Percentiles rank a stretch among this genome's conserved stretches.
Conservation (phyloP, 2,888 invertebrate species). For the Caradrina kadenii region DNA sequence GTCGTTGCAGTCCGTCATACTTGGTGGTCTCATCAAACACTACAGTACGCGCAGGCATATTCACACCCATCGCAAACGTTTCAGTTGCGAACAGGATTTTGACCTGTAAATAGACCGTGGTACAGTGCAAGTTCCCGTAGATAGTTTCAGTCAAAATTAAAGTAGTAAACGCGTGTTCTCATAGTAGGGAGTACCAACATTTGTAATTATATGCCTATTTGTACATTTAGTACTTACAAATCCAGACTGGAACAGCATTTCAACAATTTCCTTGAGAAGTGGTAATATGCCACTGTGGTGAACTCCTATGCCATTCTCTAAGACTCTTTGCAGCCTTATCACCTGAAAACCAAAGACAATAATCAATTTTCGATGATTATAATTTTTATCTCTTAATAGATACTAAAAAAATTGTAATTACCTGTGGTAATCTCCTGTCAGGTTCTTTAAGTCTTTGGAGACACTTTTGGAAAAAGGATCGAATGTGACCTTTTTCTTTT, state of each 20-base stretch:
- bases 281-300: slow-evolving; percentile 99
- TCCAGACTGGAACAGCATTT: slow-evolving; percentile 98
- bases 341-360: slow-evolving; percentile 73
- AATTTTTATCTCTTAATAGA: background rate
- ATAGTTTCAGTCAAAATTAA: too few relatives aligned
- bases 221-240: slow-evolving; percentile 92
- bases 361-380: background rate
- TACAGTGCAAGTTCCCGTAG: background rate
- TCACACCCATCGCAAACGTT: slow-evolving; percentile 99
- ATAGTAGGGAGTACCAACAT: background rate
- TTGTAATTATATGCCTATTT: background rate
- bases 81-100: slow-evolving; percentile 99
- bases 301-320: slow-evolving; percentile 97
- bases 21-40: slow-evolving; percentile 98
- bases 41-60: slow-evolving; percentile 99
- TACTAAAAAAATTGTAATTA: slow-evolving; percentile 64
- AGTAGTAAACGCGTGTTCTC: background rate
- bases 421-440: slow-evolving; percentile 97
- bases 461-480: slow-evolving; percentile 96
- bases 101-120: slow-evolving; percentile 72
- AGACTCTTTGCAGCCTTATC: slow-evolving; percentile 82
- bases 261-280: slow-evolving; percentile 99
- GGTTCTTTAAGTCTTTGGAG: slow-evolving; percentile 95
- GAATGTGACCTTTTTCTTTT: slow-evolving; percentile 95
- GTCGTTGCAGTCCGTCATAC: slow-evolving; percentile 95